Evolutionary conservation across 2,888 invertebrate genomes (phyloP).

Genomic region (Polyommatus icarus): DNA sequence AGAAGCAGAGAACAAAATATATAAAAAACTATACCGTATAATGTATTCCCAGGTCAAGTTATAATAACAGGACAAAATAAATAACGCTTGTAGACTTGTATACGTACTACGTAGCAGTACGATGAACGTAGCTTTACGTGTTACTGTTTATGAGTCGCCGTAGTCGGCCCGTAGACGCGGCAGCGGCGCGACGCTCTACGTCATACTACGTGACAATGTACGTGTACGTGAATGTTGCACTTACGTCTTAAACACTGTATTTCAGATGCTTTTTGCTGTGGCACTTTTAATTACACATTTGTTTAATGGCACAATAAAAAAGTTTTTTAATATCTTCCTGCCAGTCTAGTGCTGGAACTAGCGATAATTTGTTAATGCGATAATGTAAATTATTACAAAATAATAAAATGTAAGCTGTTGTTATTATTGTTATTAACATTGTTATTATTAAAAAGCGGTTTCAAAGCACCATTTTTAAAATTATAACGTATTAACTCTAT

Average conservation of each 20-base stretch:
- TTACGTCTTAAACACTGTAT: not conserved
- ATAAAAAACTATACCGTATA: too few species aligned
- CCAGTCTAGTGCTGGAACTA: too few species aligned
- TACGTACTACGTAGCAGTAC: not conserved
- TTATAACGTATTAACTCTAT: not conserved
- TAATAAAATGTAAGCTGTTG: not conserved
- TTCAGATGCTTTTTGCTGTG: not conserved
- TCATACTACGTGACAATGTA: not conserved
- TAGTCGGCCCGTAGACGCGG: conserved; percentile 20
- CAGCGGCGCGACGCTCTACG: conserved; percentile 13
- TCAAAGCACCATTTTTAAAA: not conserved
- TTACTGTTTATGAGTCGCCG: conserved; percentile 13
- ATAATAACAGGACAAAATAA: too few species aligned
- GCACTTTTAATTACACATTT: not conserved
- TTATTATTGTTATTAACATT: not conserved
- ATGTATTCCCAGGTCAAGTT: too few species aligned
- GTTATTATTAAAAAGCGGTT: not conserved
- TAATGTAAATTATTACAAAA: too few species aligned
- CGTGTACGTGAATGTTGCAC: not conserved
- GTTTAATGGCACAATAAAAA: not conserved
- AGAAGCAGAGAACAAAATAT: too few species aligned
- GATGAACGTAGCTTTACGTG: conserved; percentile 27
- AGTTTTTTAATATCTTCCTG: not conserved
- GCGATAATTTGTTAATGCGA: too few species aligned
- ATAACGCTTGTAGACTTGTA: too few species aligned